Evolutionary conservation across 2,888 invertebrate species (phyloP).

Genomic region (Hydriomena furcata): DNA sequence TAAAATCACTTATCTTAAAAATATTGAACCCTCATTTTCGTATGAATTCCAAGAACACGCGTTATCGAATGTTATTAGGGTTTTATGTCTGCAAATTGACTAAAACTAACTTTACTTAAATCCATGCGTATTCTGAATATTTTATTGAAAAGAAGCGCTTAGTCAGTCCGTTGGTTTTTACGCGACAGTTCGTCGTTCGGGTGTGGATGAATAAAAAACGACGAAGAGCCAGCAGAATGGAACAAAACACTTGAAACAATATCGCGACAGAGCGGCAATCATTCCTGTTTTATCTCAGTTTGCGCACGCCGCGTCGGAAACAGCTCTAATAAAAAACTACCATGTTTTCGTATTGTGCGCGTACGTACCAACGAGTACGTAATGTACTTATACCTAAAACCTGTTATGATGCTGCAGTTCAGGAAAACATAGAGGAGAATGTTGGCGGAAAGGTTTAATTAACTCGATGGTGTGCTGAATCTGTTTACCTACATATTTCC

Average conservation of each 20-base stretch:
- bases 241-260: slow-evolving; percentile 79
- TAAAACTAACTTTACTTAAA: slow-evolving; percentile 9
- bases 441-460: too few relatives aligned
- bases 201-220: slow-evolving; percentile 67
- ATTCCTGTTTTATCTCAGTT: slow-evolving; percentile 81
- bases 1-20: slow-evolving; percentile 14
- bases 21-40: background rate
- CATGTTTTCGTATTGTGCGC: slow-evolving; percentile 49
- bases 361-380: slow-evolving; percentile 34
- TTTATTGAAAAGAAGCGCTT: slow-evolving; percentile 49
- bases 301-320: slow-evolving; percentile 76
- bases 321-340: slow-evolving; percentile 78
- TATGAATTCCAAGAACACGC: slow-evolving; percentile 3
- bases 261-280: slow-evolving; percentile 79
- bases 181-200: slow-evolving; percentile 54
- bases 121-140: slow-evolving; percentile 35
- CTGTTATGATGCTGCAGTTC: slow-evolving; percentile 14
- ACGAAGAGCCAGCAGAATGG: slow-evolving; percentile 61
- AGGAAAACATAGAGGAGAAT: too few relatives aligned
- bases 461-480: background rate
- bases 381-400: slow-evolving; percentile 30
- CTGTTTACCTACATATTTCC: too few relatives aligned
- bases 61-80: background rate
- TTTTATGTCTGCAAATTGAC: slow-evolving; percentile 8
- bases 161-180: slow-evolving; percentile 51